Base-by-base conservation (phyloP, 2,797 vertebrate genomes). In the Tinamus major region DNA sequence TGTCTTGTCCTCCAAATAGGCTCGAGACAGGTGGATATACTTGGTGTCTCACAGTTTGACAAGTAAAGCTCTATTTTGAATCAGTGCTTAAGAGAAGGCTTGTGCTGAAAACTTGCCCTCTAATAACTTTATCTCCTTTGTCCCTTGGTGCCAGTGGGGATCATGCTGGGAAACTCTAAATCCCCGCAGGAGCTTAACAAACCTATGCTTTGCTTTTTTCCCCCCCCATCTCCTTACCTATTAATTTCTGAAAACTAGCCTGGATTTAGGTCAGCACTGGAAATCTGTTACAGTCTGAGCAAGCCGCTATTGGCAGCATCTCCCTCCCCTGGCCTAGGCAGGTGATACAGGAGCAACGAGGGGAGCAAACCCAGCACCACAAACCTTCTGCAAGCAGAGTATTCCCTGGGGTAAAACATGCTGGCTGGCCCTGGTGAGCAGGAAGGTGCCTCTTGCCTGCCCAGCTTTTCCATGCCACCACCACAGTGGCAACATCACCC, bases 101-200 rank as follows among this genome's bases (percentile, higher is more conserved):
- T 72, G 27, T 87, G 71, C 85, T 82, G 85, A 92, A 95, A 95
- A 90, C 64, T 87, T 89, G 49, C 75, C 35, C 58, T 89, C 35
- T 90, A 80, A 93, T 94, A 78, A 69, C 91, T 92, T 94, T 91
- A 91, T 91, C 87, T 94, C 65, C 79, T 95, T 90, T 21, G 3
- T 95, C 62, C 80, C 49, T 59, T 63, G n/a, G 39, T 74, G 41
- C 77, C 78, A 82, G 62, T 16, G 55, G 58, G 75, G 75, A 93
- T 92, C 83, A 80, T 27, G 5, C 68, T 85, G 72, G 86, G 87
- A 96, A 95, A 90, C 85, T 85, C 78, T 59, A 95, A 92, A 93
- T 95, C 88, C 62, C 49, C 8, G 0, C 41, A 80, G 85, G 62
- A 88, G 65, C 58, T 95, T 90, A 93, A 83, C n/a, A 78, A 90